These are phyloP conservation scores for Passer montanus DNA, from an alignment of 2,113 vertebrate species.

Conservation along the genomic window DNA sequence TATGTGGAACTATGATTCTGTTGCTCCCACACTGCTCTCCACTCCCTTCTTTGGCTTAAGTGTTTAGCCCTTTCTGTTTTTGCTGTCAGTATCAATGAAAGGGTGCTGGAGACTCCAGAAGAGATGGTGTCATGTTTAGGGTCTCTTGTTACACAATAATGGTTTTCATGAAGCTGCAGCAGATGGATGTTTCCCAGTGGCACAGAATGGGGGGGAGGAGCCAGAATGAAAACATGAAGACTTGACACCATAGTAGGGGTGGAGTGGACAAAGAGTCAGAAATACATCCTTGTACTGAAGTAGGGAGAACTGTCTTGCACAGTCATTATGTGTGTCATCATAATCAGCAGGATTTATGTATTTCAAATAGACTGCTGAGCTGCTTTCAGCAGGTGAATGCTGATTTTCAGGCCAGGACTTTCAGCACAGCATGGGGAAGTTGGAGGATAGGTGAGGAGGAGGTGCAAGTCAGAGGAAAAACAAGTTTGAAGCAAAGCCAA, in stretches of 20 bases:
- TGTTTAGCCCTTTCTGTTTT: not conserved
- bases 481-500: not conserved
- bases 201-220: not conserved
- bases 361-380: not conserved
- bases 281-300: not conserved
- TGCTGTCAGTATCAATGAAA: not conserved
- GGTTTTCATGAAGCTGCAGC: not conserved
- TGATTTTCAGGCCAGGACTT: not conserved
- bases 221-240: not conserved
- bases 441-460: not conserved
- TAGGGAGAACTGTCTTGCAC: not conserved
- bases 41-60: not conserved
- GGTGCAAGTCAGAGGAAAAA: not conserved
- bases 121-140: not conserved
- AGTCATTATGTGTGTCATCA: not conserved
- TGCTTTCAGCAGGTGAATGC: not conserved
- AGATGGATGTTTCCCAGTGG: not conserved
- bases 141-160: not conserved
- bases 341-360: not conserved
- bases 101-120: not conserved
- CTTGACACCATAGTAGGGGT: not conserved
- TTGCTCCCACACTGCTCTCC: not conserved
- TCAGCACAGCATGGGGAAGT: not conserved
- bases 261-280: not conserved
- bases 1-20: accelerated